Evolutionary conservation across 2,113 vertebrate species (phyloP).

Genomic region (Dolichotis patagonum): DNA sequence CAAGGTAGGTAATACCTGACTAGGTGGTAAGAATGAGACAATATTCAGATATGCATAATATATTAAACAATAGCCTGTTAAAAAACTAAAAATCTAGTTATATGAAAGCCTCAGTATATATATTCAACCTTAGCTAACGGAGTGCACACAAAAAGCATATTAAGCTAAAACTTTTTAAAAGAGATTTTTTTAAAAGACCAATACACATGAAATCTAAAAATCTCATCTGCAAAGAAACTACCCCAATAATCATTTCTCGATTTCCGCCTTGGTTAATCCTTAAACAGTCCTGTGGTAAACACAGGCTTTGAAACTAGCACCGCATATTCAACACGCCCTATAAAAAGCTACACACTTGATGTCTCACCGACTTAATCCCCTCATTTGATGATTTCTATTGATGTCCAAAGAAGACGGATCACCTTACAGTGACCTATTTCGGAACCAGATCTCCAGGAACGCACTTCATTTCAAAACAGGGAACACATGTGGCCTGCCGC

Average conservation of each 20-base stretch:
- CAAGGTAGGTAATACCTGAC: background rate
- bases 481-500: background rate
- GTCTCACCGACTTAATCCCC: slow-evolving; percentile 62
- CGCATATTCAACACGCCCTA: slow-evolving; percentile 39
- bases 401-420: slow-evolving; percentile 68
- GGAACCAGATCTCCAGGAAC: slow-evolving; percentile 77
- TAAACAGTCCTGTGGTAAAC: background rate
- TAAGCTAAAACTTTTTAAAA: background rate
- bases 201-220: background rate
- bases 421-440: slow-evolving; percentile 76
- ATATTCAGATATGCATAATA: background rate
- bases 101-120: background rate
- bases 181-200: background rate
- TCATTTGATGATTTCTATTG: slow-evolving; percentile 63
- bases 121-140: background rate
- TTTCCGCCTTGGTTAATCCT: background rate
- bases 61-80: background rate
- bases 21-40: background rate
- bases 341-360: slow-evolving; percentile 62
- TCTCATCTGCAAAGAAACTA: background rate
- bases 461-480: slow-evolving; percentile 48
- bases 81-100: background rate
- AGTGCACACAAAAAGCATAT: background rate
- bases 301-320: slow-evolving; percentile 36
- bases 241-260: background rate